Evolutionary conservation across 2,888 invertebrate genomes (phyloP), one percentile per base, ranked within the genome.

Genomic region (Heterodera filipjevi): DNA sequence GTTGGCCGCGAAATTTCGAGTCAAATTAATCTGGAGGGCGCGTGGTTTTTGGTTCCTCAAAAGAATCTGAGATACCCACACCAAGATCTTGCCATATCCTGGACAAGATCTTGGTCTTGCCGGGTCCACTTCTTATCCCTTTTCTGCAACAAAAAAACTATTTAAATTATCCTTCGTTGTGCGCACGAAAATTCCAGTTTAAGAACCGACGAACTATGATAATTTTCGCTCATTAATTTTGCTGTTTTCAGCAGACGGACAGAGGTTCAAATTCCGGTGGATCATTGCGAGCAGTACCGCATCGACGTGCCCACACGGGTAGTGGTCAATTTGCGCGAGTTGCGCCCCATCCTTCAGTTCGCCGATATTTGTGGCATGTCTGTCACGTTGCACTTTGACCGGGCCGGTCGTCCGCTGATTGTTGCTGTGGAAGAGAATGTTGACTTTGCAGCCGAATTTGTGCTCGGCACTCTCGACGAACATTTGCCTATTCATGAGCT

Each of bases 391-490:
- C 79, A 79, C 32, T 79, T 79, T 79, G 79, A 79, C 14, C 70
- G 66, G 1, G 78, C 79, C 64, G 79, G 76, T 3, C 66, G 79
- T 14, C 79, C 79, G 49, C 33, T 79, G 33, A 79, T 79, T 32
- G 77, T 77, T 33, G 53, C 77, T 2, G 64, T 79, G 46, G 79
- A 79, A 33, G 71, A 79, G 33, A 79, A 79, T 71, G 70, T 79
- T 33, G 79, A 79, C 44, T 77, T 79, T 30, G 30, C 27, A 5
- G 79, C 79, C n/a, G 77, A 79, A 53, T 79, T 79, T 64, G 78
- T 79, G 35, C 39, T 79, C 35, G 77, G 77, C 39, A 79, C 79
- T 0, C 70, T 77, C 27, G 79, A 79, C 46, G 75, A 75, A 53
- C 59, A n/a, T n/a, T 59, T 59, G 27, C 27, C 27, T 0, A 6